These are phyloP conservation scores for Paragorgia papillata DNA, from an alignment of 92 coral and sea anemone genomes.

Conservation along the genomic window DNA sequence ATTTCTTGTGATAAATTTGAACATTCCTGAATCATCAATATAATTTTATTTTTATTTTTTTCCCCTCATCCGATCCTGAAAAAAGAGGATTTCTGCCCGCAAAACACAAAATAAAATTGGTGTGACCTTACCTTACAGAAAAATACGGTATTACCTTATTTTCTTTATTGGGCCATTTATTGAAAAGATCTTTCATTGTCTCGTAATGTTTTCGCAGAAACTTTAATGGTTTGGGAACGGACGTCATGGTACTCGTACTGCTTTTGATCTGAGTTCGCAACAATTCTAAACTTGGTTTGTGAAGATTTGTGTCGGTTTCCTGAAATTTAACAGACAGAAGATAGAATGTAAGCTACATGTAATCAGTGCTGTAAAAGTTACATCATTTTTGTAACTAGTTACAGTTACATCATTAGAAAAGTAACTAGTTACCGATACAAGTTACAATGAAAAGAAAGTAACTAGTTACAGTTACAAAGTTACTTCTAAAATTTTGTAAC, in stretches of 20 bases:
- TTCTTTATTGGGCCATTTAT: constrained; percentile 79
- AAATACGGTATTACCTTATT: constrained; percentile 93
- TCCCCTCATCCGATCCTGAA: too few species aligned
- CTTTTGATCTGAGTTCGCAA: constrained; percentile 86
- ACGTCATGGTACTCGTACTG: constrained; percentile 99
- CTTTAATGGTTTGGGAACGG: constrained; percentile 96
- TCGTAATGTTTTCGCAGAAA: constrained; percentile 84
- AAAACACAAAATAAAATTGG: too few species aligned
- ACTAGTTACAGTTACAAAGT: not conserved
- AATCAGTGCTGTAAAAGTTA: too few species aligned
- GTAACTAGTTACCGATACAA: too few species aligned
- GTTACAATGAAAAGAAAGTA: too few species aligned
- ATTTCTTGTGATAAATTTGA: too few species aligned
- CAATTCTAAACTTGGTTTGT: constrained; percentile 91
- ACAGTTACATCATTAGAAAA: too few species aligned
- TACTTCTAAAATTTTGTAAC: not conserved
- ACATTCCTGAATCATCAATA: too few species aligned
- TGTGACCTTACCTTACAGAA: too few species aligned
- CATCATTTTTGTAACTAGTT: too few species aligned
- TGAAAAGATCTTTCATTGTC: constrained; percentile 77
- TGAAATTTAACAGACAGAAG: constrained; percentile 28
- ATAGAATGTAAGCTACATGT: not conserved
- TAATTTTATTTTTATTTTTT: too few species aligned
- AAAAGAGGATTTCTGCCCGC: too few species aligned
- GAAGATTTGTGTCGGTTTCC: constrained; percentile 76